Conservation (phyloP, 2,888 invertebrate species). For the Cryptocephalus primarius region DNA sequence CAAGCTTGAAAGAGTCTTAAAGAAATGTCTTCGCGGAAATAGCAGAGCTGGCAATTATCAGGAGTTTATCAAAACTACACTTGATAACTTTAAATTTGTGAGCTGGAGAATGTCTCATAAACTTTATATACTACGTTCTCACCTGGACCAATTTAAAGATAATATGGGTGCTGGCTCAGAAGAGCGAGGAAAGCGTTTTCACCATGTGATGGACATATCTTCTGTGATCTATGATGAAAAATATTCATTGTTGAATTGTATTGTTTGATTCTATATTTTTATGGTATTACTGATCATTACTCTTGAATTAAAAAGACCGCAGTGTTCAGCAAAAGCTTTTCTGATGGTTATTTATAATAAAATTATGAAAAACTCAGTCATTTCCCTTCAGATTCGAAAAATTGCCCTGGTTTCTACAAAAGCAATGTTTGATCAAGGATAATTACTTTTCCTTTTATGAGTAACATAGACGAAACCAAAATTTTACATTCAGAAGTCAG, state of each 20-base stretch:
- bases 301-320: neutral
- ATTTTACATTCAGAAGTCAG: no score
- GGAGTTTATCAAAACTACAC: constrained; percentile 16
- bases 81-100: no score
- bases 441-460: no score
- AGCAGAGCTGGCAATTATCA: constrained; percentile 19
- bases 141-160: constrained; percentile 20
- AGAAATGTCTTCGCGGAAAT: constrained; percentile 11
- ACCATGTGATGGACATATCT: constrained; percentile 20
- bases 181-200: constrained; percentile 24
- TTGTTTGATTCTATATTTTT: neutral
- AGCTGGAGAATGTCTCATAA: constrained; percentile 20
- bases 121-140: constrained; percentile 22
- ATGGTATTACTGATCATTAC: neutral
- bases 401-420: no score
- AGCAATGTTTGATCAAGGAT: no score
- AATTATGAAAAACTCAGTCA: no score
- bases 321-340: no score
- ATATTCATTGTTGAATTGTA: constrained; percentile 6
- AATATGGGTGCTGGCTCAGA: no score
- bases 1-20: constrained; percentile 2
- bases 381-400: no score
- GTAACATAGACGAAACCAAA: no score
- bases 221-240: no score
- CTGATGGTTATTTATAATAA: no score